Conservation (phyloP, 2,888 invertebrate species). For the Azorinus chamasolen region DNA sequence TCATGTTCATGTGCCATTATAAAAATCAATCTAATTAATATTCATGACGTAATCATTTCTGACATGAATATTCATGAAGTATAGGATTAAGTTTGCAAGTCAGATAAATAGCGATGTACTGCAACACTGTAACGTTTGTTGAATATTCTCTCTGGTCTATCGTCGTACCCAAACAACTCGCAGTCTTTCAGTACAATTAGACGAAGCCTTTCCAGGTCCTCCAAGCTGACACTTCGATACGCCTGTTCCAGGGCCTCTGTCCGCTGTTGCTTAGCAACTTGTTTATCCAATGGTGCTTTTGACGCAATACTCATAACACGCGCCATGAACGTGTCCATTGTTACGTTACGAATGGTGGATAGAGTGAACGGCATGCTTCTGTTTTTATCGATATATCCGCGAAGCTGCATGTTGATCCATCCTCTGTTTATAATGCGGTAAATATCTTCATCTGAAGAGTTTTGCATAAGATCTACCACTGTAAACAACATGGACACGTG, state of each 20-base stretch:
- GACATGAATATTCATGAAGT: too few species aligned
- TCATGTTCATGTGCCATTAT: too few species aligned
- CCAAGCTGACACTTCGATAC: slow-evolving; percentile 56
- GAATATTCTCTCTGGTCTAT: slow-evolving; percentile 50
- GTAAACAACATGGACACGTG: slow-evolving; percentile 43
- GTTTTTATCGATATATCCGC: slow-evolving; percentile 69
- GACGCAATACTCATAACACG: slow-evolving; percentile 41
- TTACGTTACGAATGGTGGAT: slow-evolving; percentile 30
- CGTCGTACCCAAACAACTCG: slow-evolving; percentile 73
- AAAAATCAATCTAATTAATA: too few species aligned
- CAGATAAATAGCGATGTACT: too few species aligned
- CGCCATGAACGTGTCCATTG: slow-evolving; percentile 35
- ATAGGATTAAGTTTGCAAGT: too few species aligned
- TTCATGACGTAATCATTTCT: too few species aligned
- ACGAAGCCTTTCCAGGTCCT: slow-evolving; percentile 60
- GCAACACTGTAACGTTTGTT: background rate
- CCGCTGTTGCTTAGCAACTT: slow-evolving; percentile 61
- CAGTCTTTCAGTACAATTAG: slow-evolving; percentile 69
- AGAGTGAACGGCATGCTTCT: slow-evolving; percentile 58
- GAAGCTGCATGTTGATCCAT: slow-evolving; percentile 74
- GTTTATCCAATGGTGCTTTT: slow-evolving; percentile 19
- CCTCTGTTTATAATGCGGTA: slow-evolving; percentile 57
- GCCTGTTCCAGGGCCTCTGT: slow-evolving; percentile 70
- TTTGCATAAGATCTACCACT: slow-evolving; percentile 34
- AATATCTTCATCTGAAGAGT: slow-evolving; percentile 50